Percentiles rank a stretch among this genome's conserved stretches.
Conservation (phyloP, 2,113 vertebrate species). For the Passer montanus region DNA sequence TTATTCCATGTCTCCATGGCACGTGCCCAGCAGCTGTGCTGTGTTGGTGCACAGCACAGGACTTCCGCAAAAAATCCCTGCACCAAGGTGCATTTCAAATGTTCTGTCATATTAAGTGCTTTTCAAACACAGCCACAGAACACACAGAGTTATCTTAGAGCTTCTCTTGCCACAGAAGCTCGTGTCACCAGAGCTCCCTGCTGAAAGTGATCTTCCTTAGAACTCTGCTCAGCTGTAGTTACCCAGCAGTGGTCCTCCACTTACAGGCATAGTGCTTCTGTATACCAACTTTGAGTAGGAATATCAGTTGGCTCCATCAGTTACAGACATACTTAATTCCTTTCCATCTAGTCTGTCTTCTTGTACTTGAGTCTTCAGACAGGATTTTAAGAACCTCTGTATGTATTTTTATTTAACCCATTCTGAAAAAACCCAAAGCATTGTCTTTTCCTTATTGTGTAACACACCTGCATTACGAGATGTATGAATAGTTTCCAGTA, state of each 20-base stretch:
- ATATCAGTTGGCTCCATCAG: neutral
- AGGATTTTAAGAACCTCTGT: neutral
- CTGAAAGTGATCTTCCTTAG: neutral
- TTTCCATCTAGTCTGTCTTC: neutral
- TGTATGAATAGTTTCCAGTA: neutral
- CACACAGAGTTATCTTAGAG: neutral
- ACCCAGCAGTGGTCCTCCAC: neutral
- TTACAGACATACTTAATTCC: neutral
- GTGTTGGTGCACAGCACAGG: neutral
- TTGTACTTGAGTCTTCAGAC: neutral
- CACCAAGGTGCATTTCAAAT: neutral
- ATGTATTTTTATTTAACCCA: neutral
- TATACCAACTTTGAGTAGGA: neutral
- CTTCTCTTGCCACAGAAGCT: neutral
- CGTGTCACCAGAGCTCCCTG: neutral
- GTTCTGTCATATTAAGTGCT: accelerated
- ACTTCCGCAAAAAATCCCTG: neutral
- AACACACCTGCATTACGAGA: neutral
- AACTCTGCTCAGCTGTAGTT: neutral
- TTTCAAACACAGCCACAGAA: neutral
- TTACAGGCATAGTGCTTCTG: neutral
- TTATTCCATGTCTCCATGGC: accelerated
- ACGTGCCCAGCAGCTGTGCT: accelerated
- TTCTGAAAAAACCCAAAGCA: neutral
- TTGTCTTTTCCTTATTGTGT: neutral